phyloP scores from a whole-genome alignment of 2,113 vertebrate species.

The Trochalopteron elliotii region DNA sequence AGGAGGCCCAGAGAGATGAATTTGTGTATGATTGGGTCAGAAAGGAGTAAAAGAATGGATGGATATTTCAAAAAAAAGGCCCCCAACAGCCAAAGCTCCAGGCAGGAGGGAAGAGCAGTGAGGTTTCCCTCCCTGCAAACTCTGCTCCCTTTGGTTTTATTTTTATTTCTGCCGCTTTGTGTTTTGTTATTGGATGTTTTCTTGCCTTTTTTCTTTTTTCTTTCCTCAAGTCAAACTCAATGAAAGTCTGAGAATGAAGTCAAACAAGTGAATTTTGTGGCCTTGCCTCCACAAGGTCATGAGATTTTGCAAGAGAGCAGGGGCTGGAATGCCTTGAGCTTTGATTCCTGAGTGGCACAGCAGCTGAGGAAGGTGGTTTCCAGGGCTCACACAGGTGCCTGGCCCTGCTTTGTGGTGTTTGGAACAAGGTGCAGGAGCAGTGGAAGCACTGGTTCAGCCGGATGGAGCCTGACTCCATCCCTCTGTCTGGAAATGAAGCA shows the following conservation, averaged over 20 bases:
- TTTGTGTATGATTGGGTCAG: neutral
- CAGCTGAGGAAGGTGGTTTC: neutral
- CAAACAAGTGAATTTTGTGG: slow-evolving; percentile 40
- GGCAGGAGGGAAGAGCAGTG: neutral
- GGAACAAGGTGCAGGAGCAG: neutral
- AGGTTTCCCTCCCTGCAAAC: neutral
- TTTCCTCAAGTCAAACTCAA: neutral
- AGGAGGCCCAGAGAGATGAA: neutral
- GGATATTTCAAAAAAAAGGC: neutral
- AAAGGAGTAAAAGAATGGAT: neutral
- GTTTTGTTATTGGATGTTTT: neutral
- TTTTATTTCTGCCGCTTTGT: neutral
- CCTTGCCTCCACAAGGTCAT: slow-evolving; percentile 9
- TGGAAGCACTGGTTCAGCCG: slow-evolving; percentile 53
- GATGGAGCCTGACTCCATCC: slow-evolving; percentile 28
- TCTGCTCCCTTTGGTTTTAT: neutral
- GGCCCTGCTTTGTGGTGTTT: neutral
- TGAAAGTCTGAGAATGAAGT: slow-evolving; percentile 52
- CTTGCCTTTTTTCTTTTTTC: neutral
- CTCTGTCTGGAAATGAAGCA: slow-evolving; percentile 58
- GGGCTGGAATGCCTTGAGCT: slow-evolving; percentile 1
- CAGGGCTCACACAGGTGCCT: neutral
- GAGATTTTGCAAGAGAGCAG: slow-evolving; percentile 40
- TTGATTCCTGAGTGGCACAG: neutral
- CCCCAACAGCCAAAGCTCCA: rapidly evolving